Evolutionary conservation across 2,797 vertebrate genomes (phyloP).

Genomic region (Hyperoplus lanceolatus): DNA sequence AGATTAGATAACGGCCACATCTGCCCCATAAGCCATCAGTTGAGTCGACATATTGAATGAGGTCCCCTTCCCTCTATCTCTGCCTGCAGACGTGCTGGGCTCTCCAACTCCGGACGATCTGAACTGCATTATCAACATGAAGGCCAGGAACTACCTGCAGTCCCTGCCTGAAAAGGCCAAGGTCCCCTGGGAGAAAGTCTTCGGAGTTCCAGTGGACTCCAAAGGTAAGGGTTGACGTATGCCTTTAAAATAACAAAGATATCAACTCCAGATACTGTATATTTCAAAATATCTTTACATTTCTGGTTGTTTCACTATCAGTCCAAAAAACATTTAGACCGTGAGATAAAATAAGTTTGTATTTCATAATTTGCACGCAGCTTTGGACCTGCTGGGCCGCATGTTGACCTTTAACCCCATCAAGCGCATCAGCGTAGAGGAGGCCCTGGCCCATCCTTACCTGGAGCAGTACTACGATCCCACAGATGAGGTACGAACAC

Average conservation of each 20-base stretch:
- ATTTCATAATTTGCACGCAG: constrained; percentile 62
- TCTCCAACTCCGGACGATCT: constrained; percentile 91
- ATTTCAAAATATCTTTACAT: neutral
- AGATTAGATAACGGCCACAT: neutral
- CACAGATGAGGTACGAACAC: constrained; percentile 86
- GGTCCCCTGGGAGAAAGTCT: constrained; percentile 90
- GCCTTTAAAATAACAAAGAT: no score
- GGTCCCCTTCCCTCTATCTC: neutral
- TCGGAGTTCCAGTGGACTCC: constrained; percentile 83
- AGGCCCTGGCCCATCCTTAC: constrained; percentile 92
- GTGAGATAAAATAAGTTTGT: neutral
- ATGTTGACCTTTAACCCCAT: constrained; percentile 95
- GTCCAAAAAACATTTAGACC: neutral
- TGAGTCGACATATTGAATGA: neutral
- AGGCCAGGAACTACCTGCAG: constrained; percentile 93
- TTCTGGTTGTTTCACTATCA: neutral
- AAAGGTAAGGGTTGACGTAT: constrained; percentile 83
- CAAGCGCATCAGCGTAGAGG: constrained; percentile 92
- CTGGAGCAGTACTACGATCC: constrained; percentile 96
- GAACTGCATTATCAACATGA: constrained; percentile 94
- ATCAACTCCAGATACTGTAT: neutral
- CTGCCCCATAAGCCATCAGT: neutral
- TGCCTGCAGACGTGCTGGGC: constrained; percentile 88
- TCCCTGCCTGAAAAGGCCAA: constrained; percentile 89
- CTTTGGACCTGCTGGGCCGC: constrained; percentile 90